Conservation (phyloP, 1,140 invertebrate species). For the Diorhabda elongata region DNA sequence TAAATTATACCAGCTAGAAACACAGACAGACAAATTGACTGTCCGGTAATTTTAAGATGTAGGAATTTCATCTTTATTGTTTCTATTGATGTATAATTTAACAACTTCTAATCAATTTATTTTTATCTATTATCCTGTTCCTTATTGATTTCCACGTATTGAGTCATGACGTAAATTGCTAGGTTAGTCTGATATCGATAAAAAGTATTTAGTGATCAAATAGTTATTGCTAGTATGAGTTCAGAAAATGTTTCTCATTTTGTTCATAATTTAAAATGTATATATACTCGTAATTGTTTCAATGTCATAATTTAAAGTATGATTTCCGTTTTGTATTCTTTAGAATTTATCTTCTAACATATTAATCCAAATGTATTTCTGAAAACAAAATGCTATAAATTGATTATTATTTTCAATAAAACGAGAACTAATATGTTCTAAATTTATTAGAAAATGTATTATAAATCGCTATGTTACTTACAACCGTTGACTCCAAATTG, state of each 20-base stretch:
- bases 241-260: no score
- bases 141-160: background rate
- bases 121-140: background rate
- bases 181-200: no score
- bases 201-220: no score
- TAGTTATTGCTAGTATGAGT: no score
- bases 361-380: no score
- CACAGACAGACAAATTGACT: constrained; percentile 1
- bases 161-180: background rate
- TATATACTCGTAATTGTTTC: no score
- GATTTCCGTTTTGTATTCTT: no score
- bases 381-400: no score
- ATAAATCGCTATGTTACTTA: background rate
- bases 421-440: background rate
- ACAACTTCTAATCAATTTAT: background rate
- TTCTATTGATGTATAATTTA: constrained; percentile 3
- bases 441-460: background rate
- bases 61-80: background rate
- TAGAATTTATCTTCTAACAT: no score
- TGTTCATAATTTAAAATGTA: no score
- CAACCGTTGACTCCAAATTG: background rate
- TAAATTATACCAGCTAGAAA: background rate
- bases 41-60: background rate
- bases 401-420: no score
- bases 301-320: no score